Conservation (phyloP, 2,113 vertebrate species). For the Salvelinus fontinalis region DNA sequence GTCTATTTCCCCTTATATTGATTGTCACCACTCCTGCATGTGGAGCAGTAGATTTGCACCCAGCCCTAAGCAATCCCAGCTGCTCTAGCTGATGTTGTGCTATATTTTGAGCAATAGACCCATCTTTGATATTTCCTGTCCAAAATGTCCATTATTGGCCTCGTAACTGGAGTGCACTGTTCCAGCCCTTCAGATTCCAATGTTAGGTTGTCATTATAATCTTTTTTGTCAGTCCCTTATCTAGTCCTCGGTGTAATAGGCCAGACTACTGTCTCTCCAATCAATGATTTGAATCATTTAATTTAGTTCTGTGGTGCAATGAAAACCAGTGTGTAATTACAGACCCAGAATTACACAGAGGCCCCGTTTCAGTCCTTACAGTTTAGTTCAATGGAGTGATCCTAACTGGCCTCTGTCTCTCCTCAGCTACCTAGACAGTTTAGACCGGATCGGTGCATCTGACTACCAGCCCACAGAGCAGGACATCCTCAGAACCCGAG, state of each 20-base stretch:
- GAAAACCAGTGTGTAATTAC: not conserved
- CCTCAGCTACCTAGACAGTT: slow-evolving; percentile 90
- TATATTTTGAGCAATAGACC: too few relatives aligned
- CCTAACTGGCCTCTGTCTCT: slow-evolving; percentile 4
- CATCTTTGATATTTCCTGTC: too few relatives aligned
- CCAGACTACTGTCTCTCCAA: not conserved
- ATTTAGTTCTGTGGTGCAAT: not conserved
- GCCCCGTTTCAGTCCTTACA: not conserved
- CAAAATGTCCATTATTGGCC: too few relatives aligned
- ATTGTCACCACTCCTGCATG: too few relatives aligned
- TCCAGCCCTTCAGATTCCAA: not conserved
- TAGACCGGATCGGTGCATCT: slow-evolving; percentile 93
- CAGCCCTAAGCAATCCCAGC: too few relatives aligned
- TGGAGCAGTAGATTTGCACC: too few relatives aligned
- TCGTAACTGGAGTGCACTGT: too few relatives aligned
- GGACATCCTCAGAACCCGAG: slow-evolving; percentile 97
- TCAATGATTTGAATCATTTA: not conserved
- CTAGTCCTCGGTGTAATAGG: not conserved
- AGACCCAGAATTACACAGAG: not conserved
- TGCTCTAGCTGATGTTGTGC: too few relatives aligned
- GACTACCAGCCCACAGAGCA: slow-evolving; percentile 99
- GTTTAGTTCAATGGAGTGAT: not conserved
- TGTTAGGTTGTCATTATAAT: not conserved
- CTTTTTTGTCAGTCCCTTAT: not conserved
- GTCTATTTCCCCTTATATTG: too few relatives aligned